These are phyloP conservation scores for Sus cebifrons DNA, from an alignment of 2,797 vertebrate species.

Conservation along the genomic window DNA sequence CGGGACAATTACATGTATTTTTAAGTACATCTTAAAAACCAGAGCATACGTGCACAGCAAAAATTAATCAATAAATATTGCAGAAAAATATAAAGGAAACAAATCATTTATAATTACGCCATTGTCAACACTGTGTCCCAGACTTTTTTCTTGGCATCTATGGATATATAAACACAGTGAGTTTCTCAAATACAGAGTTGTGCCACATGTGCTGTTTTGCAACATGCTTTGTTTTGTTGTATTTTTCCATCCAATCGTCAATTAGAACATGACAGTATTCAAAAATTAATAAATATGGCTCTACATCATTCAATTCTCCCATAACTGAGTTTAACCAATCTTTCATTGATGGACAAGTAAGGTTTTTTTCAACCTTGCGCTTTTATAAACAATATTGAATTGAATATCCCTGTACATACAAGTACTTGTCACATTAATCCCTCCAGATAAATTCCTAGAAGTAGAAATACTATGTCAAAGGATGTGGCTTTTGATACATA, in stretches of 20 bases:
- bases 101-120: conserved; percentile 15
- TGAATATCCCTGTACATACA: background rate
- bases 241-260: conserved; percentile 27
- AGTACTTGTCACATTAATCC: conserved; percentile 29
- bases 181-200: conserved; percentile 34
- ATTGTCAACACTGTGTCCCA: background rate
- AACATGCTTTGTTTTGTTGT: conserved; percentile 46
- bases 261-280: background rate
- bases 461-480: conserved; percentile 66
- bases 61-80: background rate
- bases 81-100: conserved; percentile 35
- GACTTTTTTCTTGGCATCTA: conserved; percentile 44
- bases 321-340: background rate
- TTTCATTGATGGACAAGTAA: background rate
- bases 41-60: background rate
- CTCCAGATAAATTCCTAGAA: conserved; percentile 72
- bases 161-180: background rate
- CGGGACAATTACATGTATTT: background rate
- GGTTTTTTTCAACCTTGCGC: conserved; percentile 18
- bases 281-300: conserved; percentile 48
- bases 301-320: conserved; percentile 51
- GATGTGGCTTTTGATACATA: conserved; percentile 63
- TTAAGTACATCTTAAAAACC: conserved; percentile 53
- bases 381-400: conserved; percentile 67
- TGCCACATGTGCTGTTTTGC: background rate